A percentile compares a stretch with the other conserved stretches of the same genome.
These are phyloP conservation scores for Diphyllodes magnificus DNA, from an alignment of 2,113 vertebrate species.

Conservation along the genomic window DNA sequence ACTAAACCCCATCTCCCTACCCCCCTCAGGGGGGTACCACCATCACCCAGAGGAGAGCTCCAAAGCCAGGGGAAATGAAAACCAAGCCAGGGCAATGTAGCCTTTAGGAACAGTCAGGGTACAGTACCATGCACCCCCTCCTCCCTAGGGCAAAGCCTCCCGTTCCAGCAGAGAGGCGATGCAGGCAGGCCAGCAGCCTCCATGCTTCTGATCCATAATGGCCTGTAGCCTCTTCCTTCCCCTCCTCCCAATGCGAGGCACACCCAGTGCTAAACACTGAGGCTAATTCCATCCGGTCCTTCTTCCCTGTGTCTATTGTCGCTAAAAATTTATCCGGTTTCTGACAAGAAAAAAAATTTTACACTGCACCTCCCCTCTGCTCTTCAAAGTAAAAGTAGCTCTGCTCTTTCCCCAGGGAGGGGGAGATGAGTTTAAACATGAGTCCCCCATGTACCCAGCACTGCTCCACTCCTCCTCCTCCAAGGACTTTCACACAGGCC, in stretches of 20 bases:
- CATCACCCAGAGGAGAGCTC: background rate
- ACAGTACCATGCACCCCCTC: rapidly evolving
- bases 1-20: background rate
- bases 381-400: background rate
- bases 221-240: slow-evolving; percentile 16
- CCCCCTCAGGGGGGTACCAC: background rate
- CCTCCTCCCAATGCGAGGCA: background rate
- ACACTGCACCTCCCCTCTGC: background rate
- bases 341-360: background rate
- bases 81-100: background rate
- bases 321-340: background rate
- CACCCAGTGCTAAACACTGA: slow-evolving; percentile 26
- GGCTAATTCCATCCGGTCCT: slow-evolving; percentile 33
- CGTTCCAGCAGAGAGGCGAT: background rate
- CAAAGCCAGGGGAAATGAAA: background rate
- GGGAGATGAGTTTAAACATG: background rate
- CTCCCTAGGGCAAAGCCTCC: background rate
- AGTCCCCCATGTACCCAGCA: background rate
- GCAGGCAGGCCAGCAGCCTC: background rate
- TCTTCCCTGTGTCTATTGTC: background rate
- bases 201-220: background rate
- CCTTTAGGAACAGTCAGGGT: background rate
- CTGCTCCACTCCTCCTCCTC: background rate
- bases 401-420: background rate
- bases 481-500: slow-evolving; percentile 29